Percentiles rank a stretch among this genome's conserved stretches.
phyloP scores from a whole-genome alignment of 2,113 vertebrate species.

The Amphiprion percula region DNA sequence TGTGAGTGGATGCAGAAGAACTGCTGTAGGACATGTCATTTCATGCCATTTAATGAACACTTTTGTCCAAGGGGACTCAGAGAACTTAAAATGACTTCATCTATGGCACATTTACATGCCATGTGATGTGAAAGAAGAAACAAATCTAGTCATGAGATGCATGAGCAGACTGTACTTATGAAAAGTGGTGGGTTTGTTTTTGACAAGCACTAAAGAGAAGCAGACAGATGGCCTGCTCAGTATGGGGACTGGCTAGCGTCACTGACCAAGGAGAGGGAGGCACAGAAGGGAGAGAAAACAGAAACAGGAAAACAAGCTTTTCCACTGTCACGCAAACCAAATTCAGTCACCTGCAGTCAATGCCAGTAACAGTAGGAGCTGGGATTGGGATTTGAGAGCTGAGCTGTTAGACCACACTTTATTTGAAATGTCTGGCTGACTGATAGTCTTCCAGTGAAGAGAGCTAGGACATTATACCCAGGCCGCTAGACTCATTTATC shows the following conservation, averaged over 20 bases:
- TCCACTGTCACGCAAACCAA: slow-evolving; percentile 46
- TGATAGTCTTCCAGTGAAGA: slow-evolving; percentile 64
- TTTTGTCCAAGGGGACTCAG: neutral
- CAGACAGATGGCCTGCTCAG: slow-evolving; percentile 80
- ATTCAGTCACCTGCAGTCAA: slow-evolving; percentile 59
- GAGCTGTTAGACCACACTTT: slow-evolving; percentile 56
- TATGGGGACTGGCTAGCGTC: slow-evolving; percentile 74
- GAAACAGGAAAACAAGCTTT: slow-evolving; percentile 62
- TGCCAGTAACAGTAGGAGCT: slow-evolving; percentile 54
- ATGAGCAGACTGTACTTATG: slow-evolving; percentile 54
- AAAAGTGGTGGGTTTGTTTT: slow-evolving; percentile 70
- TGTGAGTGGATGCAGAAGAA: slow-evolving; percentile 13
- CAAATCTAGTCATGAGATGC: slow-evolving; percentile 30
- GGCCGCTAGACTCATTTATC: slow-evolving; percentile 64
- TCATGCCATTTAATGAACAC: slow-evolving; percentile 29
- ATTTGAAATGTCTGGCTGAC: slow-evolving; percentile 74
- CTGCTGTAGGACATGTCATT: slow-evolving; percentile 24
- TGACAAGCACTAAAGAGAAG: slow-evolving; percentile 70
- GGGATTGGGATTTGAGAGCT: slow-evolving; percentile 48
- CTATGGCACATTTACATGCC: slow-evolving; percentile 45
- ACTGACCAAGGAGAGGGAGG: slow-evolving; percentile 61
- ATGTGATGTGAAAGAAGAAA: slow-evolving; percentile 26
- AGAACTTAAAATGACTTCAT: slow-evolving; percentile 25
- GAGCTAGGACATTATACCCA: slow-evolving; percentile 31
- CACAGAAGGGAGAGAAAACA: slow-evolving; percentile 59